Percentiles rank a stretch among this genome's conserved stretches.
These are phyloP conservation scores for Hydrozoanthus gracilis DNA, from an alignment of 92 coral and sea anemone species.

Conservation along the genomic window DNA sequence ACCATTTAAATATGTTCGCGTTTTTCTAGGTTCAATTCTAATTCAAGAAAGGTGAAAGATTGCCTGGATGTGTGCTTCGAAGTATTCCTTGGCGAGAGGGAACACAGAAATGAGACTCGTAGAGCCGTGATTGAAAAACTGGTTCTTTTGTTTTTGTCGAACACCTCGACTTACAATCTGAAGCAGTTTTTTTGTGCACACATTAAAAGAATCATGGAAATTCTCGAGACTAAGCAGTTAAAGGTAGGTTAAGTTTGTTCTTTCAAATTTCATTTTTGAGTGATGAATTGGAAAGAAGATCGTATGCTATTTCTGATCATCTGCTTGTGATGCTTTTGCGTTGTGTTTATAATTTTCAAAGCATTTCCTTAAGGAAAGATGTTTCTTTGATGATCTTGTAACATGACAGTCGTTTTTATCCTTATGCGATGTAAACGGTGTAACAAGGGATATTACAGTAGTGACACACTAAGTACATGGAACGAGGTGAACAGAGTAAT, in stretches of 20 bases:
- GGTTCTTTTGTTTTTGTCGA: slow-evolving; percentile 75
- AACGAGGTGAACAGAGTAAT: no score
- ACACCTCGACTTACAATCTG: slow-evolving; percentile 71
- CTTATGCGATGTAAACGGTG: no score
- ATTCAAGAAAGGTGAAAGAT: slow-evolving; percentile 72
- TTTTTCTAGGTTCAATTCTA: slow-evolving; percentile 61
- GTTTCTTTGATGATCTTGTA: no score
- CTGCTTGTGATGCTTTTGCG: no score
- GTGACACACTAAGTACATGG: no score
- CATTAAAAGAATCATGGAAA: slow-evolving; percentile 77
- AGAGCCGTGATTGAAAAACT: slow-evolving; percentile 91
- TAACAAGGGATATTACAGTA: no score
- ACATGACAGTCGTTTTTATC: no score
- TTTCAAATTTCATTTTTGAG: not conserved
- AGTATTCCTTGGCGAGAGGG: slow-evolving; percentile 80
- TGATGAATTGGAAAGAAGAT: no score
- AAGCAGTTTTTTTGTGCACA: slow-evolving; percentile 77
- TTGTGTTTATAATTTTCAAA: no score
- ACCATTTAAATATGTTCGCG: not conserved
- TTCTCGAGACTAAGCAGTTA: slow-evolving; percentile 71
- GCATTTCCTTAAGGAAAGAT: no score
- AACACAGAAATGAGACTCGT: slow-evolving; percentile 77
- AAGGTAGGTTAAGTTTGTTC: slow-evolving; percentile 60
- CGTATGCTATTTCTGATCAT: no score
- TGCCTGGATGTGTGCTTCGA: slow-evolving; percentile 85